Evolutionary conservation across 2,888 invertebrate species (phyloP).

Genomic region (Germaria angustata): DNA sequence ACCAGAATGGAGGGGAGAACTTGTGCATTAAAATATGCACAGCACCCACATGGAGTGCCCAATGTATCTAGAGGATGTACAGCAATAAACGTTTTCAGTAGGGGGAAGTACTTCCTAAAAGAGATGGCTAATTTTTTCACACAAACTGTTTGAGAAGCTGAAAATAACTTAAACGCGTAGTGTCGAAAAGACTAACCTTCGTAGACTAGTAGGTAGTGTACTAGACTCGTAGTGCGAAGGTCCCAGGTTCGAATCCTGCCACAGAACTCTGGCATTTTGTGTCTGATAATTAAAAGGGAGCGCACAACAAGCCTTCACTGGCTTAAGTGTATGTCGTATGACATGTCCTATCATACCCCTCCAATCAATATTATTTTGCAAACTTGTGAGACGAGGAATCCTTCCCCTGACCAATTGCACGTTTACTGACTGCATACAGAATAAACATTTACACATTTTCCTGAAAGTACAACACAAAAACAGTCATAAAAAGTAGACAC

Average conservation of each 20-base stretch:
- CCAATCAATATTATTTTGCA: neutral
- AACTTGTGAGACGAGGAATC: neutral
- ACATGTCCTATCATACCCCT: too few species aligned
- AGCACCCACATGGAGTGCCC: conserved; percentile 61
- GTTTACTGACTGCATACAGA: conserved; percentile 7
- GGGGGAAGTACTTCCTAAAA: conserved; percentile 7
- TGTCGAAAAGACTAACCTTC: too few species aligned
- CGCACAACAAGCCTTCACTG: too few species aligned
- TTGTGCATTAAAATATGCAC: conserved; percentile 61
- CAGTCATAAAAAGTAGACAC: conserved; percentile 53
- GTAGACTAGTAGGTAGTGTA: too few species aligned
- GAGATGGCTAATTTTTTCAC: neutral
- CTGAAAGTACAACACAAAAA: neutral
- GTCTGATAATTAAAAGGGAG: too few species aligned
- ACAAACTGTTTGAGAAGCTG: too few species aligned
- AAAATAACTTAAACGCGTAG: too few species aligned
- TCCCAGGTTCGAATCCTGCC: too few species aligned
- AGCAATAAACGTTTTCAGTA: conserved; percentile 23
- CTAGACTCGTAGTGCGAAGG: too few species aligned
- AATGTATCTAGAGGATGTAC: conserved; percentile 56
- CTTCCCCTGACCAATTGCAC: conserved; percentile 11
- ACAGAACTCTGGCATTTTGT: too few species aligned
- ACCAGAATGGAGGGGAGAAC: conserved; percentile 49
- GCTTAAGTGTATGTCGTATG: too few species aligned
- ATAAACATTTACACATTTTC: conserved; percentile 37